phyloP scores from a whole-genome alignment of 1,140 invertebrate species.

The Lepidurus couesii region DNA sequence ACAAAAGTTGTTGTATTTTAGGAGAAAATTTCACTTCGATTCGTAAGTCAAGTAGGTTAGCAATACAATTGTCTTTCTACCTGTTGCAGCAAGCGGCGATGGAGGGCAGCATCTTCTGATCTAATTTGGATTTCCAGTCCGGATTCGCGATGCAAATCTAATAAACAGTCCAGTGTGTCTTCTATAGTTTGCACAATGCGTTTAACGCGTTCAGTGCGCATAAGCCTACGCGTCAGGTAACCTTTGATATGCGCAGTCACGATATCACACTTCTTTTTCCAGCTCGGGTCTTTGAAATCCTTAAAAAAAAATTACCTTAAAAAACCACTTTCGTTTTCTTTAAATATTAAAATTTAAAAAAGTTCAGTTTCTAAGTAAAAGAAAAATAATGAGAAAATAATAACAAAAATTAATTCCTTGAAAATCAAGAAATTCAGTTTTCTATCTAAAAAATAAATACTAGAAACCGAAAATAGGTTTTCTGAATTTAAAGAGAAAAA shows the following conservation, averaged over 20 bases:
- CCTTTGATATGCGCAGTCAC: conserved; percentile 69
- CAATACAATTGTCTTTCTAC: neutral
- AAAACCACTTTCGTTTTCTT: neutral
- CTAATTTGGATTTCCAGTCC: conserved; percentile 29
- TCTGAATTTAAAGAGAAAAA: neutral
- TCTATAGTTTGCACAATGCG: conserved; percentile 70
- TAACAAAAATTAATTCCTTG: too few relatives aligned
- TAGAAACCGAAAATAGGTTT: neutral
- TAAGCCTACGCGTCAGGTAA: conserved; percentile 68
- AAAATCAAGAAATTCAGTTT: too few relatives aligned
- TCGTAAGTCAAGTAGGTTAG: too few relatives aligned
- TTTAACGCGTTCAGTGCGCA: conserved; percentile 72
- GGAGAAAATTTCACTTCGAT: too few relatives aligned
- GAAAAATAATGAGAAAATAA: too few relatives aligned
- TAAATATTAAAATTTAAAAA: too few relatives aligned
- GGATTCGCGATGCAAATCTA: conserved; percentile 60
- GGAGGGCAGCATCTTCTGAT: conserved; percentile 23
- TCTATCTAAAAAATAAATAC: neutral
- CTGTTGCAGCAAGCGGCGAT: conserved; percentile 26
- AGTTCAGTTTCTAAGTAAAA: too few relatives aligned
- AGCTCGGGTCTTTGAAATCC: neutral
- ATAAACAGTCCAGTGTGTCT: conserved; percentile 66
- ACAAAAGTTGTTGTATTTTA: too few relatives aligned
- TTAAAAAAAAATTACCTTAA: conserved; percentile 8
- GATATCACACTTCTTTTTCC: conserved; percentile 34